Evolutionary conservation across 2,888 invertebrate genomes (phyloP).

Genomic region (Lycaena phlaeas): DNA sequence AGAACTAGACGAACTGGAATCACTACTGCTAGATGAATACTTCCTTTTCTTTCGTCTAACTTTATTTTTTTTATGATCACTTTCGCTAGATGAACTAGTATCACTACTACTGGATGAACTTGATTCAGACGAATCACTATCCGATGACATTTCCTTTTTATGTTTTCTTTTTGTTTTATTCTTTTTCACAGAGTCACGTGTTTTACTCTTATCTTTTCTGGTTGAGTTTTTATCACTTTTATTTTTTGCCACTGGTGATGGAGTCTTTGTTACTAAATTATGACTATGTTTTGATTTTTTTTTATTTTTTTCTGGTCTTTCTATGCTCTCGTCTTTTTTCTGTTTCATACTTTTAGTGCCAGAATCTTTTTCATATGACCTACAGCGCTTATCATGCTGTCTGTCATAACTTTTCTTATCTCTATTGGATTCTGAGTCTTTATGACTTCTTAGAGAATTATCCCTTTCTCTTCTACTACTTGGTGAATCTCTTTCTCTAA

Average conservation of each 20-base stretch:
- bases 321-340: slow-evolving; percentile 12
- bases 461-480: slow-evolving; percentile 19
- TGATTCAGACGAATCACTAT: slow-evolving; percentile 42
- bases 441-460: slow-evolving; percentile 15
- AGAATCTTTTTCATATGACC: slow-evolving; percentile 10
- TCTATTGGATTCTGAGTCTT: slow-evolving; percentile 3
- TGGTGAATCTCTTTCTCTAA: slow-evolving; percentile 16
- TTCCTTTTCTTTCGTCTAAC: slow-evolving; percentile 37
- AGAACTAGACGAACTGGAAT: slow-evolving; percentile 35
- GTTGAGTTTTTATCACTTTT: slow-evolving; percentile 21
- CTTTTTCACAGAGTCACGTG: slow-evolving; percentile 17
- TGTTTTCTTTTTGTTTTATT: slow-evolving; percentile 28
- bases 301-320: slow-evolving; percentile 14
- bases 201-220: slow-evolving; percentile 20
- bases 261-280: slow-evolving; percentile 20
- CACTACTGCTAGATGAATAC: slow-evolving; percentile 41
- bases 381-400: slow-evolving; percentile 12
- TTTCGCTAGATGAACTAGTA: slow-evolving; percentile 50
- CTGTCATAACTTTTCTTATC: slow-evolving; percentile 11
- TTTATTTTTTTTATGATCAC: slow-evolving; percentile 38
- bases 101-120: slow-evolving; percentile 48
- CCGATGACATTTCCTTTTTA: slow-evolving; percentile 48
- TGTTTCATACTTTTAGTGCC: slow-evolving; percentile 8
- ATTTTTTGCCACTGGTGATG: slow-evolving; percentile 21
- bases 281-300: slow-evolving; percentile 13